A percentile compares a stretch with the other conserved stretches of the same genome.
Conservation (phyloP, 2,888 invertebrate species). For the Caenorhabditis wallacei region DNA sequence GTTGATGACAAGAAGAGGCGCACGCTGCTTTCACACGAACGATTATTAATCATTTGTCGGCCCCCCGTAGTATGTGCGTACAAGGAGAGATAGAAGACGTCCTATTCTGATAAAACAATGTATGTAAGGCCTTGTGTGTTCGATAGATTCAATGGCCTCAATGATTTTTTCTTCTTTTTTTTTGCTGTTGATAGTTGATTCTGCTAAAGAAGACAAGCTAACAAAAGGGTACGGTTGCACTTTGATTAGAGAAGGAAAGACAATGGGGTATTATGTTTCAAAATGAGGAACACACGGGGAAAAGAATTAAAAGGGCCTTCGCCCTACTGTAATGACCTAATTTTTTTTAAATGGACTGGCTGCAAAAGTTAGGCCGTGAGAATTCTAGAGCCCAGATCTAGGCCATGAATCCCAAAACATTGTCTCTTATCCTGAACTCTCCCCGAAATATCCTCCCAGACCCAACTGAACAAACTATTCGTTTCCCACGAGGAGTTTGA, state of each 20-base stretch:
- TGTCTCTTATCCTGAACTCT: no score
- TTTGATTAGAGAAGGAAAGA: constrained; percentile 3
- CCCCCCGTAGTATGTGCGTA: constrained; percentile 1
- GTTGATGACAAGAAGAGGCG: constrained; percentile 7
- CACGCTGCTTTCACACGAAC: constrained; percentile 26
- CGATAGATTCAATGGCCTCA: constrained; percentile 22
- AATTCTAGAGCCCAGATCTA: no score
- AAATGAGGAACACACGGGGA: background rate
- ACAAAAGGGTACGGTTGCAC: constrained; percentile 21
- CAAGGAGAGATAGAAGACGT: background rate
- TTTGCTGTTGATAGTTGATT: background rate
- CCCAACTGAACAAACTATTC: background rate
- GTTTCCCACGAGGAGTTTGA: background rate
- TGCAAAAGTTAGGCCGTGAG: constrained; percentile 4
- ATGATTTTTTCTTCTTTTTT: constrained; percentile 21
- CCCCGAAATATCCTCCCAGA: background rate
- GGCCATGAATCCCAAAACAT: no score
- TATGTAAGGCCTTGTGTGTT: constrained; percentile 25
- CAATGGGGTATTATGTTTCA: constrained; percentile 8
- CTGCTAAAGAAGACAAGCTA: constrained; percentile 35
- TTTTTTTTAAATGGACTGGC: background rate
- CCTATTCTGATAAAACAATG: constrained; percentile 29
- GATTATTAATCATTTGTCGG: constrained; percentile 49
- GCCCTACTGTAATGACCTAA: no score
- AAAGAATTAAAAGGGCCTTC: no score